Conservation (phyloP, 2,888 invertebrate genomes). For the Ametastegia equiseti region DNA sequence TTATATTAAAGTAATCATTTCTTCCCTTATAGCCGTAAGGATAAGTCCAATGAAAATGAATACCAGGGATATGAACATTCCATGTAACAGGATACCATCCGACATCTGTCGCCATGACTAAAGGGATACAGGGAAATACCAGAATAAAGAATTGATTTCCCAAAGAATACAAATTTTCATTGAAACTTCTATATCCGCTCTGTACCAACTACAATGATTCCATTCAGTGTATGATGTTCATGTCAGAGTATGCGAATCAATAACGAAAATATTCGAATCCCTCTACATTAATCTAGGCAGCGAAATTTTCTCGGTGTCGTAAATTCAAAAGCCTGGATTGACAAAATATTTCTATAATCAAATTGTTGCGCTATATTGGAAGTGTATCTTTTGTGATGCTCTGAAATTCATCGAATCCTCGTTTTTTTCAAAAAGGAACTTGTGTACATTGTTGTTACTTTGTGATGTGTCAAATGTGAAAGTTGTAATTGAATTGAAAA, state of each 20-base stretch:
- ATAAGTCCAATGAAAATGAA: constrained; percentile 68
- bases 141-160: neutral
- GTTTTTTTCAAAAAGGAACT: neutral
- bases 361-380: neutral
- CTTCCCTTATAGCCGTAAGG: constrained; percentile 63
- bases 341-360: neutral
- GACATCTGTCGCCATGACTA: constrained; percentile 70
- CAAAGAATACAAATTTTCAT: neutral
- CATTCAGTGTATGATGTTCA: neutral
- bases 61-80: constrained; percentile 68
- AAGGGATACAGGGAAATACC: constrained; percentile 58
- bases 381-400: neutral
- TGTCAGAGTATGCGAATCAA: neutral
- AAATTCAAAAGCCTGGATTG: neutral
- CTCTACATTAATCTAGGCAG: neutral
- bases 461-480: neutral
- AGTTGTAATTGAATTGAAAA: neutral
- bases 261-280: neutral
- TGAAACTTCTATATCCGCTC: neutral
- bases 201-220: neutral
- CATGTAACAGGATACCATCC: constrained; percentile 66
- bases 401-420: neutral
- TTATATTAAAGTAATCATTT: constrained; percentile 52
- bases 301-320: neutral
- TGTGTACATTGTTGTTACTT: neutral